phyloP scores from a whole-genome alignment of 2,113 vertebrate genomes.

The Neodontobutis hainanensis region DNA sequence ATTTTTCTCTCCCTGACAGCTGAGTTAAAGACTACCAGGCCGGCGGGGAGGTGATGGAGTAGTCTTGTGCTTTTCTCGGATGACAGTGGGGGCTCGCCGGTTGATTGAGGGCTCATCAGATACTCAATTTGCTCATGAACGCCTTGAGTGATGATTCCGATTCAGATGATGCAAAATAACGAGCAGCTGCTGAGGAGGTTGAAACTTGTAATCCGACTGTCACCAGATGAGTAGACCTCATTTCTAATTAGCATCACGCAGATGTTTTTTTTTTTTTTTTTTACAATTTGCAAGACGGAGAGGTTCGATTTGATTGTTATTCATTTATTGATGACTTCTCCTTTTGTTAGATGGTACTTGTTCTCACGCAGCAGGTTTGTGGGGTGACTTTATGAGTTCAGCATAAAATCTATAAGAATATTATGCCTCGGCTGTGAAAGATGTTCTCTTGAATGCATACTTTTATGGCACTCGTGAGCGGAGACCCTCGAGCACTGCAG shows the following conservation, averaged over 20 bases:
- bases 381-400: slow-evolving; percentile 30
- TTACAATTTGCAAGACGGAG: slow-evolving; percentile 1
- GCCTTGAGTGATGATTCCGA: slow-evolving; percentile 46
- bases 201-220: slow-evolving; percentile 35
- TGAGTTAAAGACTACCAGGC: neutral
- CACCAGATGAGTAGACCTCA: slow-evolving; percentile 24
- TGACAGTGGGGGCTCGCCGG: slow-evolving; percentile 34
- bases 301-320: slow-evolving; percentile 7
- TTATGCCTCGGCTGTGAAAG: slow-evolving; percentile 24
- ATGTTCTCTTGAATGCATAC: slow-evolving; percentile 21
- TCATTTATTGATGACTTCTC: slow-evolving; percentile 6
- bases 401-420: slow-evolving; percentile 15
- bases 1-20: slow-evolving; percentile 3
- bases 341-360: slow-evolving; percentile 19
- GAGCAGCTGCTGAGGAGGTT: slow-evolving; percentile 22
- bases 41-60: neutral
- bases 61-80: slow-evolving; percentile 15
- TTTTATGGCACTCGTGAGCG: slow-evolving; percentile 27
- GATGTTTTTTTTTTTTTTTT: neutral
- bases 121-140: slow-evolving; percentile 53
- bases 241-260: slow-evolving; percentile 51
- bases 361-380: slow-evolving; percentile 7
- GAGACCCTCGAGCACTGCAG: neutral
- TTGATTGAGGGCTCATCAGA: slow-evolving; percentile 59
- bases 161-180: slow-evolving; percentile 44